phyloP scores from a whole-genome alignment of 1,140 invertebrate species.

The Harlomillsia oculata region DNA sequence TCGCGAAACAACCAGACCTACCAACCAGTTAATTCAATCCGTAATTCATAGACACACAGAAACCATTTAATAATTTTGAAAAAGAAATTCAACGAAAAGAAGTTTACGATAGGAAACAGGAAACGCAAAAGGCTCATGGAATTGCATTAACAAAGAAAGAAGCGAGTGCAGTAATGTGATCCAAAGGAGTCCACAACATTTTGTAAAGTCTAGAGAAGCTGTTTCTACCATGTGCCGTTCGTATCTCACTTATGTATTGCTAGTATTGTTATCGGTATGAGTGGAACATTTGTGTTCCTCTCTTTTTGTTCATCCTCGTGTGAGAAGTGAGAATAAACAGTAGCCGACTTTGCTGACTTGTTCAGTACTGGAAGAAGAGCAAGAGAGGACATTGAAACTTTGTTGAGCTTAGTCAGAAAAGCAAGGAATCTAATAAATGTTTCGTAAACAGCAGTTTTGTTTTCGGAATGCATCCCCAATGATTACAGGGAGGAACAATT shows the following conservation, averaged over 20 bases:
- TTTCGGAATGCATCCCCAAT: slow-evolving; percentile 27
- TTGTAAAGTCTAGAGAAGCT: no score
- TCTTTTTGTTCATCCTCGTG: background rate
- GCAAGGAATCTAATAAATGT: slow-evolving; percentile 32
- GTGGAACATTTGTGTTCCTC: background rate
- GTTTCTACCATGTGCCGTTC: no score
- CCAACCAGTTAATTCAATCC: background rate
- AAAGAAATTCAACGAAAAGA: no score
- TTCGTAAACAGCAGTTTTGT: slow-evolving; percentile 31
- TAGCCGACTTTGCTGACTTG: background rate
- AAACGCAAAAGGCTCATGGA: no score
- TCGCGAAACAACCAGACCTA: background rate
- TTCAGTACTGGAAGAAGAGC: background rate
- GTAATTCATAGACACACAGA: no score
- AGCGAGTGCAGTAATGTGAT: no score
- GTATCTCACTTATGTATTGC: no score
- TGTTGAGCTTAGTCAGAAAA: slow-evolving; percentile 4
- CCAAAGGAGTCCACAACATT: no score
- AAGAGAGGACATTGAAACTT: background rate
- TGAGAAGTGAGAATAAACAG: background rate
- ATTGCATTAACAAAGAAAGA: no score
- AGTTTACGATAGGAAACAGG: no score
- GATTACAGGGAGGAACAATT: slow-evolving; percentile 31
- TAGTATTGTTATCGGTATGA: no score
- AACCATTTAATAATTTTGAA: no score